A percentile compares a stretch with the other conserved stretches of the same genome.
These are phyloP conservation scores for Saccostrea cuccullata DNA, from an alignment of 1,140 invertebrate genomes.

Conservation along the genomic window DNA sequence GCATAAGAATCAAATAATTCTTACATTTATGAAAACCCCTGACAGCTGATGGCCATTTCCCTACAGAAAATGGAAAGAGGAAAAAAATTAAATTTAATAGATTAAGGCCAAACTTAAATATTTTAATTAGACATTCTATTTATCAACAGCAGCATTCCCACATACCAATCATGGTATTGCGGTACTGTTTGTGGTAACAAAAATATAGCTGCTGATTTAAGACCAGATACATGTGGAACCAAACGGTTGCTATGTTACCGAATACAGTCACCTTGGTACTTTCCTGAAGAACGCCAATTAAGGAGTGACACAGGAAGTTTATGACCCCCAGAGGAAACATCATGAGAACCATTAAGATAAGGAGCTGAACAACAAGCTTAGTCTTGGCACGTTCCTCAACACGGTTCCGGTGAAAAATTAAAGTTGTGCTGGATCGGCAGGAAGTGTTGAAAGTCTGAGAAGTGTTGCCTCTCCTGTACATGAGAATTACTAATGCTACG, in stretches of 20 bases:
- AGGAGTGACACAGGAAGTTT: slow-evolving; percentile 61
- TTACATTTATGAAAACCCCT: too few relatives aligned
- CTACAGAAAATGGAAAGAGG: too few relatives aligned
- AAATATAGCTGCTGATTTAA: slow-evolving; percentile 74
- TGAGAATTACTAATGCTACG: slow-evolving; percentile 56
- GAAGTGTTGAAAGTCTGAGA: slow-evolving; percentile 53
- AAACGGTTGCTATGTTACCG: slow-evolving; percentile 69
- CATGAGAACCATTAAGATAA: slow-evolving; percentile 70
- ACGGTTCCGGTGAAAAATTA: slow-evolving; percentile 67
- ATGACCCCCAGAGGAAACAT: slow-evolving; percentile 66
- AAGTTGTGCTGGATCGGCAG: slow-evolving; percentile 58
- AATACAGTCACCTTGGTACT: slow-evolving; percentile 66
- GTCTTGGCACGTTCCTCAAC: slow-evolving; percentile 71
- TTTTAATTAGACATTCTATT: not conserved
- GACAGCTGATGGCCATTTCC: too few relatives aligned
- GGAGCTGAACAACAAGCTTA: slow-evolving; percentile 67
- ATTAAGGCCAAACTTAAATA: too few relatives aligned
- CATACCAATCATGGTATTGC: slow-evolving; percentile 66
- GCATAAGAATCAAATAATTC: too few relatives aligned
- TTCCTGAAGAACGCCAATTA: slow-evolving; percentile 59
- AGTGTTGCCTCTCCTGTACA: slow-evolving; percentile 63
- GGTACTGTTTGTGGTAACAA: slow-evolving; percentile 73
- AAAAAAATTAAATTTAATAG: too few relatives aligned
- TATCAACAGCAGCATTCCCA: slow-evolving; percentile 73
- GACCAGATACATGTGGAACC: slow-evolving; percentile 72